These are phyloP conservation scores for Orientallactaga sibirica DNA, from an alignment of 2,797 vertebrate genomes.

Conservation along the genomic window DNA sequence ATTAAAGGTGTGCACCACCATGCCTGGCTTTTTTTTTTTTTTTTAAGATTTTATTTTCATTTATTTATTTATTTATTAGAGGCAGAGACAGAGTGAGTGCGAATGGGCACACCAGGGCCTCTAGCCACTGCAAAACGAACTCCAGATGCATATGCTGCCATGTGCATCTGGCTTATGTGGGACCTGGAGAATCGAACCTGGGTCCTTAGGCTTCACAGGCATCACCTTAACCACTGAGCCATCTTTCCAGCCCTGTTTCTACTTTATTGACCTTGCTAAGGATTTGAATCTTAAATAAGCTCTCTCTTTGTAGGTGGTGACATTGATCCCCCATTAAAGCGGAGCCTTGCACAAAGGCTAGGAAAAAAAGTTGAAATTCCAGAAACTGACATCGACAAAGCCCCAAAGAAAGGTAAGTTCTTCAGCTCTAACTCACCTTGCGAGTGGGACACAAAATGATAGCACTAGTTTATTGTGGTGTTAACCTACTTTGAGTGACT, in stretches of 20 bases:
- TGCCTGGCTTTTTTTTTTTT: no score
- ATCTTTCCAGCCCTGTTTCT: not conserved
- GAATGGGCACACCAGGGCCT: no score
- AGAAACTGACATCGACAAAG: conserved; percentile 78
- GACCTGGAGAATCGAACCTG: no score
- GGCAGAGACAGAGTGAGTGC: no score
- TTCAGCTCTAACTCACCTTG: rapidly evolving
- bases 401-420: conserved; percentile 92
- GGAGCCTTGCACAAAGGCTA: conserved; percentile 92
- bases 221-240: no score
- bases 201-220: no score
- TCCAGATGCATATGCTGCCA: no score
- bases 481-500: not conserved
- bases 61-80: no score
- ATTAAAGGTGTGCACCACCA: no score
- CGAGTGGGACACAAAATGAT: not conserved
- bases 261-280: conserved; percentile 47
- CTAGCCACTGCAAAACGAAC: no score
- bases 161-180: no score
- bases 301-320: conserved; percentile 75
- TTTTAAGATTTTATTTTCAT: no score
- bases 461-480: not conserved
- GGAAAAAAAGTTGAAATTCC: conserved; percentile 90
- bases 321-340: conserved; percentile 87
- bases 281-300: conserved; percentile 32